Evolutionary conservation across 1,140 invertebrate genomes (phyloP), one percentile per base, ranked within the genome.

Genomic region (Drosophila pallidifrons): DNA sequence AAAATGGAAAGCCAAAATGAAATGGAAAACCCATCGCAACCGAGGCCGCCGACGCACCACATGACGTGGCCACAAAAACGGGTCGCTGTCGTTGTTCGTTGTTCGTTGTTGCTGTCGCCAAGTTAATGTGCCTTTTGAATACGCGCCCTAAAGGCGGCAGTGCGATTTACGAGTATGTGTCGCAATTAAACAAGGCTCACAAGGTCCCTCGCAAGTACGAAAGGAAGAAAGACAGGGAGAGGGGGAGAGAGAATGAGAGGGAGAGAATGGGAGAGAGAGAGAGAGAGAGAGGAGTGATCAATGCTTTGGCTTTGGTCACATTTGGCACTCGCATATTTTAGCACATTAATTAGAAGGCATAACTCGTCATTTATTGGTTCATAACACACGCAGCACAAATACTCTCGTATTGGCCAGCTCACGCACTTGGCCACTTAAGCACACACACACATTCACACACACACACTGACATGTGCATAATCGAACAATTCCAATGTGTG

Each of bases 331-430:
- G 73, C 83, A 87, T 87, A 81, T 75, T 73, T 75, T 75, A 67
- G 67, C 85, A 81, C 70, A 88, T 88, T 88, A 83, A 83, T 88
- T 89, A 81, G 81, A 83, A 65, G 63, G 77, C 80, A 88, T 88
- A 88, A 89, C 80, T 83, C 79, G 70, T 81, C 83, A 83, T 89
- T 80, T 88, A 88, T 89, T 80, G 80, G 77, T 54, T 75, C 73
- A 69, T 67, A 88, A 61, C 41, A 61, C 70, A 67, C 66, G 58
- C 75, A 64, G 45, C 47, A 60, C 76, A 74, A 82, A 80, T 83
- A 28, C n/a, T 5, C 32, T 28, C 16, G 30, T 49, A 87, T 77
- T 74, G 78, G 71, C 10, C 51, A 41, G 38, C 75, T 54, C 69
- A 69, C 65, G 55, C 69, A 74, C 46, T 71, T 51, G 66, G 49